phyloP scores from a whole-genome alignment of 2,888 invertebrate genomes.

The Troides oblongomaculatus region DNA sequence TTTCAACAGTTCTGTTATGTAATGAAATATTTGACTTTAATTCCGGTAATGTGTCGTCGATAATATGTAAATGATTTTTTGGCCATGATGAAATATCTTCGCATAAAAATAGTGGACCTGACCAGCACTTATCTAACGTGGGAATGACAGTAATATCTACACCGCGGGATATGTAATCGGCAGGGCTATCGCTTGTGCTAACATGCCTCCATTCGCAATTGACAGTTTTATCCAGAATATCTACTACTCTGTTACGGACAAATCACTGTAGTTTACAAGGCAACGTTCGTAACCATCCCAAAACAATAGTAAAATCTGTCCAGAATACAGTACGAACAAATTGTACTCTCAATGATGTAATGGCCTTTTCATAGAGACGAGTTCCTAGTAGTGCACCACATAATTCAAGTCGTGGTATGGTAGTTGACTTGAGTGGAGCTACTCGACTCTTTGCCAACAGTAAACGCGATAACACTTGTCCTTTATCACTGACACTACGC shows the following conservation, averaged over 20 bases:
- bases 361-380: slow-evolving; percentile 37
- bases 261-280: slow-evolving; percentile 38
- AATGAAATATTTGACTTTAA: neutral
- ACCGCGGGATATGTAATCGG: slow-evolving; percentile 32
- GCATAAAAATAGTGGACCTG: slow-evolving; percentile 23
- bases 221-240: slow-evolving; percentile 37
- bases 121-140: no score
- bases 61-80: neutral
- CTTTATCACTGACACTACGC: slow-evolving; percentile 28
- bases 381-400: slow-evolving; percentile 40
- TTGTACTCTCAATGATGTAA: slow-evolving; percentile 29
- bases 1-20: neutral
- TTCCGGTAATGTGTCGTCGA: slow-evolving; percentile 21
- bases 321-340: slow-evolving; percentile 33
- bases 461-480: slow-evolving; percentile 6
- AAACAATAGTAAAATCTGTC: slow-evolving; percentile 36
- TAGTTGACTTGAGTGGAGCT: slow-evolving; percentile 34
- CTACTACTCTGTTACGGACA: slow-evolving; percentile 38
- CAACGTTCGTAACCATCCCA: slow-evolving; percentile 17
- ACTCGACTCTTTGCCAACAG: slow-evolving; percentile 37
- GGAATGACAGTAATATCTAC: slow-evolving; percentile 7
- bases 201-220: slow-evolving; percentile 36
- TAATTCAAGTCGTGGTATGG: slow-evolving; percentile 41
- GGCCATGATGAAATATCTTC: slow-evolving; percentile 20
- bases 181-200: slow-evolving; percentile 33